These are phyloP conservation scores for Orcinus orca DNA, from an alignment of 2,113 vertebrate species.

Conservation along the genomic window DNA sequence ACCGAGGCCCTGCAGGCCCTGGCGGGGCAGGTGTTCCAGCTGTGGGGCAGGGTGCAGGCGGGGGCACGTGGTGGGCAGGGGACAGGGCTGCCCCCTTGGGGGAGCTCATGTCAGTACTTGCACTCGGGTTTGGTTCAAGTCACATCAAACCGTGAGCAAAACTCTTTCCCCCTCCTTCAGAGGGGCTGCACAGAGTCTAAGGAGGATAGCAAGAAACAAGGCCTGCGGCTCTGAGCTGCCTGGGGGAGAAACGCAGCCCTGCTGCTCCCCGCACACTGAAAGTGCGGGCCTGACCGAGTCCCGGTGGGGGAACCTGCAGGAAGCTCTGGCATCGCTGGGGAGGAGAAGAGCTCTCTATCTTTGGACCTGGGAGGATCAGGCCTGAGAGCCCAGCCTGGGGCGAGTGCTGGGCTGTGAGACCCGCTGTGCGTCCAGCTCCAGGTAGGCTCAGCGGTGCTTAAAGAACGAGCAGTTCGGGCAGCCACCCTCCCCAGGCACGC, in stretches of 20 bases:
- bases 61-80: rapidly evolving
- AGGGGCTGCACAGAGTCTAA: not conserved
- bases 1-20: conserved; percentile 41
- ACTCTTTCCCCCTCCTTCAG: not conserved
- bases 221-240: not conserved
- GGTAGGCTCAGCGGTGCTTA: rapidly evolving
- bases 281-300: not conserved
- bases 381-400: not conserved
- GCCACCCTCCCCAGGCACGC: not conserved
- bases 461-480: rapidly evolving
- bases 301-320: not conserved
- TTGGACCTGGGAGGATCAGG: not conserved
- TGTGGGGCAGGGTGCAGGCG: rapidly evolving
- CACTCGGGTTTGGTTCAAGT: not conserved
- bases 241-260: too few relatives aligned
- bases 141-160: not conserved
- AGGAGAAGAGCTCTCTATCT: not conserved
- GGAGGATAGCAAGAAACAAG: not conserved
- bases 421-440: not conserved
- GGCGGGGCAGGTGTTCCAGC: rapidly evolving
- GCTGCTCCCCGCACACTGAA: rapidly evolving
- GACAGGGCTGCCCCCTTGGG: rapidly evolving
- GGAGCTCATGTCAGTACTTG: not conserved
- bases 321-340: not conserved
- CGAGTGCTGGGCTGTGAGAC: not conserved